Evolutionary conservation across 23 tunicate genomes (phyloP).

Genomic region (Corella eumyota): DNA sequence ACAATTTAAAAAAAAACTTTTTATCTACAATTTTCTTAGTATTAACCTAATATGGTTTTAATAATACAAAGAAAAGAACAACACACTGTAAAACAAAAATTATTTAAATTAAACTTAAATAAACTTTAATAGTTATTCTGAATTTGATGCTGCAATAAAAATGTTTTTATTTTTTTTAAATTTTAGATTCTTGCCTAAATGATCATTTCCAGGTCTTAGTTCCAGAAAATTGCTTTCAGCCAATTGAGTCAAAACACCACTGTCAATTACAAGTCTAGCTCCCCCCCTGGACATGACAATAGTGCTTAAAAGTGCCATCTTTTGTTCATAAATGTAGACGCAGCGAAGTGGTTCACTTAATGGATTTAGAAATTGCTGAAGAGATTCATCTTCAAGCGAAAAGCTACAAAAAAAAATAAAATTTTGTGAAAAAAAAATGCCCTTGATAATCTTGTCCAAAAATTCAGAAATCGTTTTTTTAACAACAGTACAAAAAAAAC

Average conservation of each 20-base stretch:
- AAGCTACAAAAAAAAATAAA: conserved; percentile 28
- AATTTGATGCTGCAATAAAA: no score
- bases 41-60: no score
- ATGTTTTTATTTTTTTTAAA: no score
- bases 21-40: no score
- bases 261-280: conserved; percentile 66
- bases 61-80: no score
- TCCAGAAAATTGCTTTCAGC: conserved; percentile 58
- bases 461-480: no score
- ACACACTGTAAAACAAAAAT: no score
- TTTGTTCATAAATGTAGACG: conserved; percentile 82
- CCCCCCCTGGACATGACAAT: conserved; percentile 69
- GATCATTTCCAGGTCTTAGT: conserved; percentile 32
- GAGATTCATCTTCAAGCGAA: conserved; percentile 43
- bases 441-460: no score
- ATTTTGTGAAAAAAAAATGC: neutral
- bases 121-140: no score
- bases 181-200: no score
- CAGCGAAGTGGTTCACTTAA: conserved; percentile 29
- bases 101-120: no score
- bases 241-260: conserved; percentile 55
- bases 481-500: neutral
- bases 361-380: conserved; percentile 42
- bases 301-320: conserved; percentile 82
- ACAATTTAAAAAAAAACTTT: neutral